These are phyloP conservation scores for Flexamia atlantica DNA, from an alignment of 2,888 invertebrate genomes.

Conservation along the genomic window DNA sequence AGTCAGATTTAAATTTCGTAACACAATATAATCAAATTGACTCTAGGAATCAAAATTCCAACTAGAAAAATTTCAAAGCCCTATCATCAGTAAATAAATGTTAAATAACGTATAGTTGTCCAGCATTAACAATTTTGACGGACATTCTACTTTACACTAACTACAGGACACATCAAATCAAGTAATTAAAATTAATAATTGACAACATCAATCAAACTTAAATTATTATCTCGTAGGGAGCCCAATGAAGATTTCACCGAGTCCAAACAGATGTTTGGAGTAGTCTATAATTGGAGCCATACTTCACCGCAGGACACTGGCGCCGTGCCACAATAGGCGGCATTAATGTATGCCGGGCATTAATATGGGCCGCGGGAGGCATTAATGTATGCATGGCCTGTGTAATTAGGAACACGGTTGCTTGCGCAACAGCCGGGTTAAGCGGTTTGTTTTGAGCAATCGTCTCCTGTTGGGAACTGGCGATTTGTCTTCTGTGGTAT, in stretches of 20 bases:
- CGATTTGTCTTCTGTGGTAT: too few relatives aligned
- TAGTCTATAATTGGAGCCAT: slow-evolving; percentile 10
- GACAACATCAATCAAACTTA: not conserved
- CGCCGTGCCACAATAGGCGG: slow-evolving; percentile 1
- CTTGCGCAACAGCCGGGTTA: too few relatives aligned
- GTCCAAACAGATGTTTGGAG: slow-evolving; percentile 11
- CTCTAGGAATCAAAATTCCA: too few relatives aligned
- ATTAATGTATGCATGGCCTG: slow-evolving; percentile 24
- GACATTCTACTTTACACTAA: too few relatives aligned
- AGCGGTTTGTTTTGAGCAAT: too few relatives aligned
- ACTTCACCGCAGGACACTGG: not conserved
- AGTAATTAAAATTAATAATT: not conserved
- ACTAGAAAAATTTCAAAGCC: too few relatives aligned
- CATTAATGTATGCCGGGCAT: slow-evolving; percentile 29
- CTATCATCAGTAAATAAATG: too few relatives aligned
- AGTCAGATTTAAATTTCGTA: too few relatives aligned
- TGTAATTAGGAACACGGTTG: not conserved
- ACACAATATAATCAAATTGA: too few relatives aligned
- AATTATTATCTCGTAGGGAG: not conserved
- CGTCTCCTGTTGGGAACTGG: too few relatives aligned
- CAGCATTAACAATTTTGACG: too few relatives aligned
- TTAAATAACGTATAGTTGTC: too few relatives aligned
- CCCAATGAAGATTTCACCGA: slow-evolving; percentile 19
- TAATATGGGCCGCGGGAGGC: slow-evolving; percentile 20
- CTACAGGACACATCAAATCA: not conserved